Conservation (phyloP, 2,113 vertebrate species). For the Alectura lathami region DNA sequence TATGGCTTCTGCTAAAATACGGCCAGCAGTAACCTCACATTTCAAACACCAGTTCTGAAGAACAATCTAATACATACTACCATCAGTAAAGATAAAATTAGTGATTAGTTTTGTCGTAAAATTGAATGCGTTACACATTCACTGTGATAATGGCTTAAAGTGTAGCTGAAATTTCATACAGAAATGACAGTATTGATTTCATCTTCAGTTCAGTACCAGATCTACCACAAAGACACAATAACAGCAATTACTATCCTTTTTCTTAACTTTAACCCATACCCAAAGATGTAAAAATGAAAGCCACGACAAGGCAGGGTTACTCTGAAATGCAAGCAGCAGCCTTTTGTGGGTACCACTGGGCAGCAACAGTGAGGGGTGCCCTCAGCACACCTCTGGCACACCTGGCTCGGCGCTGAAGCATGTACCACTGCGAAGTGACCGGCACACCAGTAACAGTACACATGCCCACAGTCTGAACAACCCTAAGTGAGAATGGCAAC, state of each 20-base stretch:
- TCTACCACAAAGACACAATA: conserved; percentile 23
- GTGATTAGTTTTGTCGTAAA: conserved; percentile 23
- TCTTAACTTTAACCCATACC: conserved; percentile 30
- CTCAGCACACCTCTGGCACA: neutral
- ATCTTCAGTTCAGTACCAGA: conserved; percentile 53
- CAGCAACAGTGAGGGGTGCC: neutral
- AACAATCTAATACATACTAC: neutral
- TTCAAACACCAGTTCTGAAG: conserved; percentile 3
- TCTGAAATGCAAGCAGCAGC: neutral
- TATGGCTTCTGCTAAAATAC: neutral
- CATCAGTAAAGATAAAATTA: conserved; percentile 10
- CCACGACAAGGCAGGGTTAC: neutral
- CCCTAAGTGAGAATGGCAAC: conserved; percentile 29
- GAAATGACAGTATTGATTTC: conserved; percentile 52
- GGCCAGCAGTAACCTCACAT: neutral
- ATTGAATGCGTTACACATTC: neutral
- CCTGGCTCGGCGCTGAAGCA: neutral
- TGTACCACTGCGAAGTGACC: neutral
- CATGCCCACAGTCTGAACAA: neutral
- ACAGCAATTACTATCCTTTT: neutral
- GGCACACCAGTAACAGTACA: neutral
- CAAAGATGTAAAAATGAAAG: conserved; percentile 22
- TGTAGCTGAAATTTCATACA: conserved; percentile 1
- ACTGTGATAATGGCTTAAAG: conserved; percentile 4
- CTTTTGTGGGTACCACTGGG: neutral